These are phyloP conservation scores for Chelonia mydas DNA, from an alignment of 2,797 vertebrate genomes.

Conservation along the genomic window DNA sequence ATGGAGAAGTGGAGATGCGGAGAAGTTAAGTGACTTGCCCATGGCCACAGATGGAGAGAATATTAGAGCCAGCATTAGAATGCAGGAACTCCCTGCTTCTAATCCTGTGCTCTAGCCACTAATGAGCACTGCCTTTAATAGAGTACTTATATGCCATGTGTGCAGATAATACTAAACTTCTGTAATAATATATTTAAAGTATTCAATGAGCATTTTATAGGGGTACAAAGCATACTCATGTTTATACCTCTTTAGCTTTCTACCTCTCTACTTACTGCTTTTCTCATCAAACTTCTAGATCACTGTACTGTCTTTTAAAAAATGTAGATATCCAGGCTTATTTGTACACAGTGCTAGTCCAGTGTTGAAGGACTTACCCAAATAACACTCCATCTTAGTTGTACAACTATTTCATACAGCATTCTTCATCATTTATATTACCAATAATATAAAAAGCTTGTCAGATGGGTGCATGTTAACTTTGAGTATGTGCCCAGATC, in stretches of 20 bases:
- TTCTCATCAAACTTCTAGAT: background rate
- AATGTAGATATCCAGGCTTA: background rate
- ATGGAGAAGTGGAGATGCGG: accelerated
- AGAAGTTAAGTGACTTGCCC: background rate
- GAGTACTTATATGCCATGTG: background rate
- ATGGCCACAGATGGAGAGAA: background rate
- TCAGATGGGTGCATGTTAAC: background rate
- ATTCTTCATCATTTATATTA: background rate
- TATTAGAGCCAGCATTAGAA: background rate
- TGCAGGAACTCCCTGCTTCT: background rate
- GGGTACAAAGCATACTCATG: background rate
- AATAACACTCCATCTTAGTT: background rate
- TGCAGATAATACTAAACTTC: background rate
- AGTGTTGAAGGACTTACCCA: background rate
- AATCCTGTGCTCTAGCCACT: background rate
- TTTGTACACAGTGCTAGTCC: background rate
- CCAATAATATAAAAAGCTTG: background rate
- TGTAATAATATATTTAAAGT: background rate
- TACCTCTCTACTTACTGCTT: background rate
- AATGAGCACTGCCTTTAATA: background rate
- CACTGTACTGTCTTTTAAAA: background rate
- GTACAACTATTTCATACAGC: background rate
- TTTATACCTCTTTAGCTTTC: background rate
- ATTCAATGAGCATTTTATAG: background rate
- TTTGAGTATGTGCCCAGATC: background rate